Conservation (phyloP, 1,140 invertebrate genomes). For the Drosophila orena region DNA sequence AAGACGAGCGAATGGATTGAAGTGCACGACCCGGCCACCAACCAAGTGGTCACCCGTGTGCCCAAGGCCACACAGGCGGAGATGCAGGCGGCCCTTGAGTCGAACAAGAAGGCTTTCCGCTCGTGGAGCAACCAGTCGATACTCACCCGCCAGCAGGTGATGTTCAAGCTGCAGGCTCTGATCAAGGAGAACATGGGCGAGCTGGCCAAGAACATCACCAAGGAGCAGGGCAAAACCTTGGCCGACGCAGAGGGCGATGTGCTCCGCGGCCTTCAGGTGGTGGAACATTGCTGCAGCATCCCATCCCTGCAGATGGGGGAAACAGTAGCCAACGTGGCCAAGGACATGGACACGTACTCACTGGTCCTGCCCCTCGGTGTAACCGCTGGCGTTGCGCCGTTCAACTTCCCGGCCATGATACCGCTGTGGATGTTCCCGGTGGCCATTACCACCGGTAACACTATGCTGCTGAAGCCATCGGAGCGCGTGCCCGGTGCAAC, state of each 20-base stretch:
- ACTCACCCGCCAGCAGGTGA: slow-evolving; percentile 96
- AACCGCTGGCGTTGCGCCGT: slow-evolving; percentile 93
- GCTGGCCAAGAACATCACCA: slow-evolving; percentile 96
- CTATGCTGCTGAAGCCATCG: slow-evolving; percentile 94
- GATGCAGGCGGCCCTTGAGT: slow-evolving; percentile 95
- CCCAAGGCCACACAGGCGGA: slow-evolving; percentile 96
- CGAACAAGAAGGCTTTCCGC: slow-evolving; percentile 91
- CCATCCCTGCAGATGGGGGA: slow-evolving; percentile 97
- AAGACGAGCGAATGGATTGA: slow-evolving; percentile 97
- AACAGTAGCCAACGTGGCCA: slow-evolving; percentile 95
- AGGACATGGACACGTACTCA: slow-evolving; percentile 96
- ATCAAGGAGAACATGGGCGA: slow-evolving; percentile 91
- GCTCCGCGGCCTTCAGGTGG: slow-evolving; percentile 97
- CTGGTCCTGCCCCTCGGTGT: slow-evolving; percentile 91
- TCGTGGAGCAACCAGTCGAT: slow-evolving; percentile 97
- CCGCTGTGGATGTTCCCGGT: slow-evolving; percentile 99
- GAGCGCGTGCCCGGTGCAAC: slow-evolving; percentile 98
- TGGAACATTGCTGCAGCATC: slow-evolving; percentile 98
- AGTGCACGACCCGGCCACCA: slow-evolving; percentile 96
- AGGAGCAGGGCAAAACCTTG: slow-evolving; percentile 99
- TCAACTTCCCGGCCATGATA: slow-evolving; percentile 99
- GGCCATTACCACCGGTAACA: slow-evolving; percentile 95
- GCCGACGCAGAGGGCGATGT: slow-evolving; percentile 99
- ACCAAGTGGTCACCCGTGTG: slow-evolving; percentile 93
- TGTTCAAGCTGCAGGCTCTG: slow-evolving; percentile 93